Evolutionary conservation across 2,888 invertebrate genomes (phyloP).

Genomic region (Rhamphomyia laevipes): DNA sequence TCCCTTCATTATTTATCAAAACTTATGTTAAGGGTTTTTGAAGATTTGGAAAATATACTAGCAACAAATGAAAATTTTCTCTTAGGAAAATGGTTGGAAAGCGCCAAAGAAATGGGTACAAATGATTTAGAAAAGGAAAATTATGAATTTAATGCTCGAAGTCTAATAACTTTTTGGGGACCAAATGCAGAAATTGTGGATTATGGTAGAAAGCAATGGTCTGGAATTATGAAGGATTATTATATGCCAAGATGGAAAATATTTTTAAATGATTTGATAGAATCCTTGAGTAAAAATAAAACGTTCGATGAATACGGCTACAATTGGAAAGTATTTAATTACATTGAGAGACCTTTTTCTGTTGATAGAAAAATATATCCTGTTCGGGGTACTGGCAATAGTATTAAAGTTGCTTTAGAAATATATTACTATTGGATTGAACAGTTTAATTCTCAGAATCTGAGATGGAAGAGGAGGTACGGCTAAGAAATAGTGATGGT

Average conservation of each 20-base stretch:
- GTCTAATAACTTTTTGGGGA: conserved; percentile 92
- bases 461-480: too few relatives aligned
- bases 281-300: conserved; percentile 40
- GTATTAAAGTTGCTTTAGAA: conserved; percentile 9
- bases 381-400: conserved; percentile 30
- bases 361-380: conserved; percentile 40
- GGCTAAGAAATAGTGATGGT: too few relatives aligned
- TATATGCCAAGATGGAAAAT: conserved; percentile 65
- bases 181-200: conserved; percentile 80
- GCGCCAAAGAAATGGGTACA: conserved; percentile 45
- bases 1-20: conserved; percentile 25
- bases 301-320: conserved; percentile 47
- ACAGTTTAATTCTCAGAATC: too few relatives aligned
- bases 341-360: conserved; percentile 58
- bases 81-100: conserved; percentile 57
- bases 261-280: conserved; percentile 50
- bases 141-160: conserved; percentile 71
- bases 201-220: conserved; percentile 91
- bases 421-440: conserved; percentile 10
- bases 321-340: conserved; percentile 42
- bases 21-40: conserved; percentile 45
- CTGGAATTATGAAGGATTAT: conserved; percentile 54
- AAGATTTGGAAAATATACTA: conserved; percentile 53
- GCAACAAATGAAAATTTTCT: conserved; percentile 53
- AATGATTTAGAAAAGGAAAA: conserved; percentile 36